Base-by-base conservation (phyloP, 2,113 vertebrate genomes). In the Seriola dumerili region DNA sequence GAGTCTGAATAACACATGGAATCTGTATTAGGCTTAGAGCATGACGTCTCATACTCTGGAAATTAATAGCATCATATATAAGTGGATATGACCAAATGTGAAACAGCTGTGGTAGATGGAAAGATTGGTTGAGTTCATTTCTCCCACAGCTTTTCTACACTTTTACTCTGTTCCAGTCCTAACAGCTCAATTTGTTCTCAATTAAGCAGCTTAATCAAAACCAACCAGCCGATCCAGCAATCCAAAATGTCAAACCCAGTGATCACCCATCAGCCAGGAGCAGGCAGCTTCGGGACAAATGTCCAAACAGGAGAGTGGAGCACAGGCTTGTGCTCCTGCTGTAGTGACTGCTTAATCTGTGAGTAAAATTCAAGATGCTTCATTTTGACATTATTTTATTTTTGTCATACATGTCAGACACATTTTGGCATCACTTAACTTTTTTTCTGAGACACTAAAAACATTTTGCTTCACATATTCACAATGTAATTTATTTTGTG, bases 251-350 rank as follows among this genome's bases (percentile, higher is more conserved):
- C 95, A 4, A 96, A 95, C 89, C 94, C 96, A 74, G 94, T 92
- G 80, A 72, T 95, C 78, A 94, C 90, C 65, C 68, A 90, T 61
- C 96, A 96, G 77, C 96, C 96, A 3, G 93, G 91, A 12, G 85
- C 93, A 38, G 88, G 88, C 2, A 85, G 92, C 11, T 96, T 93
- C 29, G 95, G 94, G 10, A 94, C 95, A 34, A 96, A 96, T 40
- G 95, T 96, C 23, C 95, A 95, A 79, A 95, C 95, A 0, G 96
- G 95, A 67, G 84, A 95, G 8, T 96, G 96, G 96, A 96, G 95
- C 89, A 95, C 94, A 0, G 94, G 93, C 8, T 89, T 96, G n/a
- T 96, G 95, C 80, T 90, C 91, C 67, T 96, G 95, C 82, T 95
- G 76, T 86, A 94, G 62, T 65, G 96, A 96, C 85, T n/a, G 90